These are phyloP conservation scores for Amphimallon solstitiale DNA, from an alignment of 2,888 invertebrate genomes.

Conservation along the genomic window DNA sequence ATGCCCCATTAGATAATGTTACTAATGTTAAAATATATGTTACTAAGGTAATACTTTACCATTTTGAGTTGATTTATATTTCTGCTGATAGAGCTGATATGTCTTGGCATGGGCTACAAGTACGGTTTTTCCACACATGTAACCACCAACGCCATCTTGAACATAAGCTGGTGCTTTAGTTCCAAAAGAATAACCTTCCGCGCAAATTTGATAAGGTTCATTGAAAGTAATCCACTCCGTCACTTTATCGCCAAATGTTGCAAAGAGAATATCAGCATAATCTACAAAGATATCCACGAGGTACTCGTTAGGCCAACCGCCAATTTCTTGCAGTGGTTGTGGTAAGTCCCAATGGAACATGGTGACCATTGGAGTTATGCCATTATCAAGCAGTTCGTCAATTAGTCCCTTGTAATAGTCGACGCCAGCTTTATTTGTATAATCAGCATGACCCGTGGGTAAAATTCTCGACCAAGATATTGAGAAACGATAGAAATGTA, in stretches of 20 bases:
- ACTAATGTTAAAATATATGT: background rate
- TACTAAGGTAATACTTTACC: slow-evolving; percentile 31
- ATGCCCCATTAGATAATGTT: background rate
- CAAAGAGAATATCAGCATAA: slow-evolving; percentile 68
- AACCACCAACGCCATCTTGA: slow-evolving; percentile 63
- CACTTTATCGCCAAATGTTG: slow-evolving; percentile 62
- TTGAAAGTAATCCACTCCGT: slow-evolving; percentile 46
- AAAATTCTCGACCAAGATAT: slow-evolving; percentile 73
- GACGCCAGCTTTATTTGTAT: slow-evolving; percentile 70
- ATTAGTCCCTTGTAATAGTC: slow-evolving; percentile 72
- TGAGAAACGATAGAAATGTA: slow-evolving; percentile 66
- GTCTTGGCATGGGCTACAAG: slow-evolving; percentile 71
- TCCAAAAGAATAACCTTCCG: slow-evolving; percentile 25
- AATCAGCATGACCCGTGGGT: slow-evolving; percentile 68
- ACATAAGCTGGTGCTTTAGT: slow-evolving; percentile 34
- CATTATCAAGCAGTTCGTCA: slow-evolving; percentile 65
- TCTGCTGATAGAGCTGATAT: slow-evolving; percentile 66
- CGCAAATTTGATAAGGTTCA: slow-evolving; percentile 41
- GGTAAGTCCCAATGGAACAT: slow-evolving; percentile 76
- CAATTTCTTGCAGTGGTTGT: too few relatives aligned
- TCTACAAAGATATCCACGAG: slow-evolving; percentile 70
- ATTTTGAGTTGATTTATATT: slow-evolving; percentile 59
- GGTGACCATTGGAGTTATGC: slow-evolving; percentile 69
- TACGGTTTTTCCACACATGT: slow-evolving; percentile 69
- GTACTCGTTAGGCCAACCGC: slow-evolving; percentile 71